These are phyloP conservation scores for Apistogramma diplotaenia DNA, from an alignment of 2,113 vertebrate genomes.

Conservation along the genomic window DNA sequence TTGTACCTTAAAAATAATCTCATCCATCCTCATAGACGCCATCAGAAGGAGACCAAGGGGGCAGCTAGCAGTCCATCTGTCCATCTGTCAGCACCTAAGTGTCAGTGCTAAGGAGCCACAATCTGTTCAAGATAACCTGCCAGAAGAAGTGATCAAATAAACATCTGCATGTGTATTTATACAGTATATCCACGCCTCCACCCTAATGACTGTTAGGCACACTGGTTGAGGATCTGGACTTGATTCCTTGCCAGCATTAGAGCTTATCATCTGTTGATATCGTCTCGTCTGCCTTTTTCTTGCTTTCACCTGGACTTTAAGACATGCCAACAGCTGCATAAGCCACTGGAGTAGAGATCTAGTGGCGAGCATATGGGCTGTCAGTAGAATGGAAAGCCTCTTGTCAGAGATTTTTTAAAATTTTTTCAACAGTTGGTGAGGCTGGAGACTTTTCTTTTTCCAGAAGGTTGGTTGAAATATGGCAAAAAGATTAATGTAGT, in stretches of 20 bases:
- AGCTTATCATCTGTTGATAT: conserved; percentile 78
- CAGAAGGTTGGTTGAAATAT: conserved; percentile 5
- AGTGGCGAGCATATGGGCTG: conserved; percentile 63
- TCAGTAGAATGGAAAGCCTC: conserved; percentile 35
- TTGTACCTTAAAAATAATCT: conserved; percentile 53
- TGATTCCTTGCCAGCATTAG: conserved; percentile 69
- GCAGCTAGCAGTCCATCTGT: conserved; percentile 68
- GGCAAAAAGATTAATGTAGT: neutral
- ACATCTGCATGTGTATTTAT: conserved; percentile 74
- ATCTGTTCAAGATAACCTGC: conserved; percentile 62
- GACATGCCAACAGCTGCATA: conserved; percentile 79
- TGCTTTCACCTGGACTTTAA: conserved; percentile 57
- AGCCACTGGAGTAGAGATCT: conserved; percentile 55
- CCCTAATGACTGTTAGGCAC: conserved; percentile 55
- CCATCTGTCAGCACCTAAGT: conserved; percentile 65
- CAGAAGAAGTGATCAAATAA: conserved; percentile 62
- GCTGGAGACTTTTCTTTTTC: neutral
- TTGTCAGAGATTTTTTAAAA: conserved; percentile 37
- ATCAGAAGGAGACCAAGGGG: conserved; percentile 56
- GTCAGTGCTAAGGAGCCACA: conserved; percentile 63
- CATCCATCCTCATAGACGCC: conserved; percentile 62
- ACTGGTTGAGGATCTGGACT: conserved; percentile 59
- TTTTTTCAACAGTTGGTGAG: conserved; percentile 29
- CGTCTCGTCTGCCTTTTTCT: conserved; percentile 52
- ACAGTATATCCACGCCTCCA: conserved; percentile 41